Conservation (phyloP, 2,888 invertebrate genomes). For the Watsonalla binaria region DNA sequence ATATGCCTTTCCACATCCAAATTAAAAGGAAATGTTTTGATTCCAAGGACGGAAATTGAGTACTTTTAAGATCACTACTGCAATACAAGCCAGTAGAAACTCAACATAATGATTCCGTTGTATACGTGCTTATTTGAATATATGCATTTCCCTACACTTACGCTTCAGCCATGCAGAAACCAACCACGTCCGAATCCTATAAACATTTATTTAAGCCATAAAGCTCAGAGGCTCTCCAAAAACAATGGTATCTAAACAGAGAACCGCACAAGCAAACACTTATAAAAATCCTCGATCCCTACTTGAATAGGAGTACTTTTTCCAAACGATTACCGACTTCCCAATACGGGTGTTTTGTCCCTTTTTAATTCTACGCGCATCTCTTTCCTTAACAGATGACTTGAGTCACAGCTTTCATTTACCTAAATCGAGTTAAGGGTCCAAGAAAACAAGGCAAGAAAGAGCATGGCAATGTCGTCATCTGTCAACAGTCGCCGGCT, state of each 20-base stretch:
- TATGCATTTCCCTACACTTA: too few relatives aligned
- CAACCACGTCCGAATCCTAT: background rate
- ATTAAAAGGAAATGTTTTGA: too few relatives aligned
- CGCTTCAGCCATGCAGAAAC: too few relatives aligned
- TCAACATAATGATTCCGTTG: too few relatives aligned
- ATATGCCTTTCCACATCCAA: too few relatives aligned
- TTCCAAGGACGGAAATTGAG: too few relatives aligned
- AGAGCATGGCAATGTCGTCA: slow-evolving; percentile 56
- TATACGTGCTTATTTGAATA: too few relatives aligned
- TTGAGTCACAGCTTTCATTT: slow-evolving; percentile 49
- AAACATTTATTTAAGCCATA: background rate
- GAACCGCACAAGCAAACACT: background rate
- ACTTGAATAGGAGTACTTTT: background rate
- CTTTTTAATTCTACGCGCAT: slow-evolving; percentile 5
- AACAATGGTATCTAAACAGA: background rate
- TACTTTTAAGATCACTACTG: too few relatives aligned
- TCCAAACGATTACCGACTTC: slow-evolving; percentile 3
- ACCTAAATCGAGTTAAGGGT: slow-evolving; percentile 61
- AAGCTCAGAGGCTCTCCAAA: background rate
- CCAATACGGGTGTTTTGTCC: slow-evolving; percentile 10
- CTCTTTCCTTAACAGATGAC: slow-evolving; percentile 34
- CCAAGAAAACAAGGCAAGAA: slow-evolving; percentile 60
- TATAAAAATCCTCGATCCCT: background rate
- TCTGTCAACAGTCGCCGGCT: slow-evolving; percentile 60
- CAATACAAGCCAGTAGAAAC: too few relatives aligned